Percentiles rank a stretch among this genome's conserved stretches.
Evolutionary conservation across 2,113 vertebrate species (phyloP).

Genomic region (Agapornis roseicollis): DNA sequence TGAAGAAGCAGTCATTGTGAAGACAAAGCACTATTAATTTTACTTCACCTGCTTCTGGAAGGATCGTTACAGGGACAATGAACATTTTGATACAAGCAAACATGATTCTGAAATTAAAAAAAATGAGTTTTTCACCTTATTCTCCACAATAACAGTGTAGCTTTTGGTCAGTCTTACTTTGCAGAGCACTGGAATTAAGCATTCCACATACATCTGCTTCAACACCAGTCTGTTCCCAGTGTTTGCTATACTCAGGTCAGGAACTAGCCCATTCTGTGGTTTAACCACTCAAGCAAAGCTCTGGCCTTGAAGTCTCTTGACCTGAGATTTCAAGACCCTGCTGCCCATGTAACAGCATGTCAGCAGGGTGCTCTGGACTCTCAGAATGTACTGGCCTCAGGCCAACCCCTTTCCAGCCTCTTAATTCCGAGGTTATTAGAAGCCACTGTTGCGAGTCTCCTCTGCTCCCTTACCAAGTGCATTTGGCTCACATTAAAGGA

Average conservation of each 20-base stretch:
- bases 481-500: neutral
- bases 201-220: neutral
- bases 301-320: neutral
- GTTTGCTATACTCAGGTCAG: neutral
- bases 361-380: neutral
- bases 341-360: neutral
- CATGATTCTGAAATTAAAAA: neutral
- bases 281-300: neutral
- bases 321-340: neutral
- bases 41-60: neutral
- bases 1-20: neutral
- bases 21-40: neutral
- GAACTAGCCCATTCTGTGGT: neutral
- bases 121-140: neutral
- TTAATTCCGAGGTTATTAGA: neutral
- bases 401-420: neutral
- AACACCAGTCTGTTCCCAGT: neutral
- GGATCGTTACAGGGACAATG: neutral
- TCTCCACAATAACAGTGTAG: neutral
- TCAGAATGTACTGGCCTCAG: neutral
- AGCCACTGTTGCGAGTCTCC: neutral
- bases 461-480: neutral
- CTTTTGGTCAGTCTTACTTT: neutral
- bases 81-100: neutral
- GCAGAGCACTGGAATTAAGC: neutral